These are phyloP conservation scores for Apus apus DNA, from an alignment of 2,113 vertebrate species.

Conservation along the genomic window DNA sequence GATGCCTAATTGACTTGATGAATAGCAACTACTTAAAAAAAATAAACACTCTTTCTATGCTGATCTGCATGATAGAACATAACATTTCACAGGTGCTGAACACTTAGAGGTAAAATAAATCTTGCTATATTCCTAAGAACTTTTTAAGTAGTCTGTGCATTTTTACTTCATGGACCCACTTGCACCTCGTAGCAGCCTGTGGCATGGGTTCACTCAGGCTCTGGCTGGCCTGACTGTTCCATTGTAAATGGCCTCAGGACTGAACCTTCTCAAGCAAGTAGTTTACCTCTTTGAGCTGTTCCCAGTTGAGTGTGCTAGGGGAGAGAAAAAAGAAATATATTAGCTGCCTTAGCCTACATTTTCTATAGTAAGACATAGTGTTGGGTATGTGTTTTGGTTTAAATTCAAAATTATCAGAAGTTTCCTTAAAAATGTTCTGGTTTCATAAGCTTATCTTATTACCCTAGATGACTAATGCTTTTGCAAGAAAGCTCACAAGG, in stretches of 20 bases:
- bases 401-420: background rate
- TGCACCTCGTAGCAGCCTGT: slow-evolving; percentile 8
- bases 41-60: slow-evolving; percentile 66
- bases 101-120: slow-evolving; percentile 63
- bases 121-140: slow-evolving; percentile 41
- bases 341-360: background rate
- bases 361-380: background rate
- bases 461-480: background rate
- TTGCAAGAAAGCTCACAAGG: background rate
- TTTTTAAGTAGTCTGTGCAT: slow-evolving; percentile 46
- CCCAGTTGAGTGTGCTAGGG: background rate
- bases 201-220: slow-evolving; percentile 13
- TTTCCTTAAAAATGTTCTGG: background rate
- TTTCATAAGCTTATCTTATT: background rate
- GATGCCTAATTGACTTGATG: slow-evolving; percentile 80
- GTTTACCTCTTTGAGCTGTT: background rate
- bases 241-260: background rate
- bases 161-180: slow-evolving; percentile 47
- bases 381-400: background rate
- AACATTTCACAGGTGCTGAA: slow-evolving; percentile 70
- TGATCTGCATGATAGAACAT: slow-evolving; percentile 72
- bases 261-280: slow-evolving; percentile 7
- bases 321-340: background rate
- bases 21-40: slow-evolving; percentile 75
- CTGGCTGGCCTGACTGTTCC: slow-evolving; percentile 9